A percentile compares a stretch with the other conserved stretches of the same genome.
These are phyloP conservation scores for Loris lydekkerianus DNA, from an alignment of 2,797 vertebrate genomes.

Conservation along the genomic window DNA sequence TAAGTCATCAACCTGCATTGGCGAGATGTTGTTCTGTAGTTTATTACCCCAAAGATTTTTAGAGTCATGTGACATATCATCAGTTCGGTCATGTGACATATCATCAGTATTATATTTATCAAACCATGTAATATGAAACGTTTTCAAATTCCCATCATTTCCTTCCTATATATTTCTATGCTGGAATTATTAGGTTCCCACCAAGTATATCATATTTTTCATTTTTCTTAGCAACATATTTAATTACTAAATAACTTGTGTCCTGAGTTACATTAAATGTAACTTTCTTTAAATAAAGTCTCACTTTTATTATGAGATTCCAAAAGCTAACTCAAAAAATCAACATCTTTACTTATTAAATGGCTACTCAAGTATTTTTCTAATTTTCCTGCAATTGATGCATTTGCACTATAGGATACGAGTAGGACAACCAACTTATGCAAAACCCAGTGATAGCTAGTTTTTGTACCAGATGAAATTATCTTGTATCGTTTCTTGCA, in stretches of 20 bases:
- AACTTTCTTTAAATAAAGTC: not conserved
- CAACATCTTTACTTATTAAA: not conserved
- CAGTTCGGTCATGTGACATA: not conserved
- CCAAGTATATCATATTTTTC: not conserved
- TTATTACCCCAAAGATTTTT: not conserved
- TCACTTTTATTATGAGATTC: not conserved
- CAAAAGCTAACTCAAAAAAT: constrained; percentile 11
- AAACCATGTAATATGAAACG: not conserved
- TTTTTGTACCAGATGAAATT: not conserved
- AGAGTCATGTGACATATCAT: not conserved
- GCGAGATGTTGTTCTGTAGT: not conserved
- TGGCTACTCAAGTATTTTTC: constrained; percentile 3
- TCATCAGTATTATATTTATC: not conserved
- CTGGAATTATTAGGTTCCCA: constrained; percentile 16
- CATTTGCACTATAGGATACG: not conserved
- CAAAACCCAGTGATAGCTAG: not conserved
- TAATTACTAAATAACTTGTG: constrained; percentile 40
- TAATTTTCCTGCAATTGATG: not conserved
- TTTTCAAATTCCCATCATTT: constrained; percentile 40
- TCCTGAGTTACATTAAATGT: not conserved
- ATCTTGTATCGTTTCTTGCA: not conserved
- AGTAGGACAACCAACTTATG: not conserved
- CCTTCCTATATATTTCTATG: not conserved
- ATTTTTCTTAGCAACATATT: constrained; percentile 3
- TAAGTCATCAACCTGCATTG: not conserved